Base-by-base conservation (phyloP, 2,113 vertebrate species). In the Hipposideros armiger region DNA sequence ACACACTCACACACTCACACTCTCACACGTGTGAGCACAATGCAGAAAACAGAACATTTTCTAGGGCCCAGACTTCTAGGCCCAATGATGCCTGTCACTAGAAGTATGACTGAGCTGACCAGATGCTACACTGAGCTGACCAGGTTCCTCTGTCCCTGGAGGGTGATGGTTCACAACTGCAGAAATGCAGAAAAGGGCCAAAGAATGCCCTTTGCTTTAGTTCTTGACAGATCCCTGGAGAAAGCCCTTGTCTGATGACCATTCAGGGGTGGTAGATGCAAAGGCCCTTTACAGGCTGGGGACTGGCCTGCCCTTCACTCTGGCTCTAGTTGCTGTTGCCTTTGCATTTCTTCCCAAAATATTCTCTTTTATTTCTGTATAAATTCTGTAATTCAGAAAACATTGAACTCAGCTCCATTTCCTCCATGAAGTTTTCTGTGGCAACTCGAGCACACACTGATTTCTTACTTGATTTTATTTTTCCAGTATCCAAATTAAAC, bases 381-480 rank as follows among this genome's bases (percentile, higher is more conserved):
- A 87, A 93, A 28, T 91, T 76, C 40, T 72, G 32, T 13, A 47
- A 77, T 0, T 76, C 20, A 13, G 52, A 72, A 95, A 89, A 66
- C 9, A 81, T 62, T 74, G 76, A 85, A 58, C 5, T 28, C 69
- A 30, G 30, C 7, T 91, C 15, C 13, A 40, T 60, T 70, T 83
- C 28, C 28, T 82, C 73, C 54, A 40, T 72, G 7, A 76, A 32
- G 14, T 76, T 91, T 90, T 67, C 87, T 50, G 47, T 74, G 52
- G 60, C 52, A 70, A 88, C 22, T 85, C 64, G 64, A 81, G 36
- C 7, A 76, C 6, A 95, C 16, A 13, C 7, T 81, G 78, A 74
- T 88, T 70, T 85, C 22, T 60, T 87, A 74, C 16, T 47, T 93
- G 9, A 70, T 42, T 81, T 95, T 82, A 52, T 89, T 82, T 95